Percentiles rank a stretch among this genome's conserved stretches.
These are phyloP conservation scores for Nasonovia ribisnigri DNA, from an alignment of 2,888 invertebrate genomes.

Conservation along the genomic window DNA sequence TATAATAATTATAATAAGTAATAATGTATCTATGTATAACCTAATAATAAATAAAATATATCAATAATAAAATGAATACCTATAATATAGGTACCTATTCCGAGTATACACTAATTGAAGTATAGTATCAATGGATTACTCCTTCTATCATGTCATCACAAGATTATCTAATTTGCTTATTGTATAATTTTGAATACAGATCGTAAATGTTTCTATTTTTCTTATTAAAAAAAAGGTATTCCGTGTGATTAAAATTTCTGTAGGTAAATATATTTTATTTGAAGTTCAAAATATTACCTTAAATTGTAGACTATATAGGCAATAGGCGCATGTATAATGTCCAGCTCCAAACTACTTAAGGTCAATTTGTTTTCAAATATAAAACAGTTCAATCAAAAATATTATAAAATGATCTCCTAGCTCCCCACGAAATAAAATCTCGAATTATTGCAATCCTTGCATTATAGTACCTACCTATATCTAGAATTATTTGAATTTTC, in stretches of 20 bases:
- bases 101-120: too few species aligned
- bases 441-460: neutral
- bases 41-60: neutral
- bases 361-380: neutral
- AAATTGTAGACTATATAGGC: too few species aligned
- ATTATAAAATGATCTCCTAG: neutral
- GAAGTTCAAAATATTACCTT: too few species aligned
- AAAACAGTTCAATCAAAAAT: neutral
- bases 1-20: too few species aligned
- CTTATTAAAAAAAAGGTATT: neutral
- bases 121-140: too few species aligned
- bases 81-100: too few species aligned
- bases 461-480: neutral
- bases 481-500: neutral
- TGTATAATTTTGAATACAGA: too few species aligned
- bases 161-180: too few species aligned
- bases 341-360: neutral
- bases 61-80: too few species aligned
- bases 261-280: neutral
- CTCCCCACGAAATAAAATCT: neutral
- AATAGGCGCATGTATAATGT: too few species aligned
- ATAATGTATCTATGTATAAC: neutral
- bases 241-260: neutral
- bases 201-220: too few species aligned
- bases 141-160: too few species aligned